These are phyloP conservation scores for Penaeus vannamei DNA, from an alignment of 1,140 invertebrate genomes.

Conservation along the genomic window DNA sequence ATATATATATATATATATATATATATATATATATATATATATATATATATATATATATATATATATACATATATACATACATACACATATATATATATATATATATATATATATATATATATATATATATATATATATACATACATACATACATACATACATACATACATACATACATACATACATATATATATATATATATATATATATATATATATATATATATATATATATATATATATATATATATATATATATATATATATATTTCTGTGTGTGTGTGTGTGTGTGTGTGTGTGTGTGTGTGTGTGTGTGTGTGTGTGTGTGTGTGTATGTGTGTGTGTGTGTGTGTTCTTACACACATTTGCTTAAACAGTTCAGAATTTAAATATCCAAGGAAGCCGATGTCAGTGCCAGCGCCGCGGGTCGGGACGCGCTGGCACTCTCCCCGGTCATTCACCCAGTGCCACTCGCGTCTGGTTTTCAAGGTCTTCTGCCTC, in stretches of 20 bases:
- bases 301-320: not conserved
- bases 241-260: not conserved
- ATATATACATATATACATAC: not conserved
- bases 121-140: not conserved
- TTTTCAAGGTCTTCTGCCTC: constrained; percentile 42
- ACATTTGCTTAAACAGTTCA: too few relatives aligned
- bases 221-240: not conserved
- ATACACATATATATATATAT: not conserved
- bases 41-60: too few relatives aligned
- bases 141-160: not conserved
- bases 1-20: too few relatives aligned
- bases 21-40: too few relatives aligned
- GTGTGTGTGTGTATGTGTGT: not conserved
- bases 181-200: not conserved
- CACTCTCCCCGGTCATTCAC: constrained; percentile 53
- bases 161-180: not conserved
- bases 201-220: not conserved
- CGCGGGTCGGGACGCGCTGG: constrained; percentile 38
- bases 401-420: constrained; percentile 39
- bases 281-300: not conserved
- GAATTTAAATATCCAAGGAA: not conserved
- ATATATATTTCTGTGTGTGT: too few relatives aligned
- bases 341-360: not conserved
- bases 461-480: constrained; percentile 48
- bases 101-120: not conserved